Base-by-base conservation (phyloP, 1,140 invertebrate species). In the Musca vetustissima region DNA sequence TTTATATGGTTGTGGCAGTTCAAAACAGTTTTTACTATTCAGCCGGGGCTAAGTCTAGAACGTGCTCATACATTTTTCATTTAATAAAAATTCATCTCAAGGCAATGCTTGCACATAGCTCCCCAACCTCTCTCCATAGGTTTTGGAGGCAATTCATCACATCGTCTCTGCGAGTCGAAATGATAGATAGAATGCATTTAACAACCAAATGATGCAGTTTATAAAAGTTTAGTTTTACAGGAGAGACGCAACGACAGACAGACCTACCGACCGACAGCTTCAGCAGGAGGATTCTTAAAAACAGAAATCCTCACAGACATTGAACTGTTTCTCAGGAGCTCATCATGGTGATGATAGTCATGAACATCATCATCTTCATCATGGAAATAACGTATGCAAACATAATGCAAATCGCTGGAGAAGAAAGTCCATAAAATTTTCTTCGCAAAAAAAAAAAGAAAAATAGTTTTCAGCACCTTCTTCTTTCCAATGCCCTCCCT, bases 1-100 rank as follows among this genome's bases (percentile, higher is more conserved):
- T 28, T 43, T 43, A 8, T 43, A 43, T 43, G 36, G 36, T 43
- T 43, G 36, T 43, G 36, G 36, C 36, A 43, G 7, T 43, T 43
- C 36, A 11, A 13, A 43, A 43, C 36, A 9, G 36, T 43, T 43
- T n/a, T 43, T 43, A 43, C 36, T 9, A 43, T 43, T 61, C 57
- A 36, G 28, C 57, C 28, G 36, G 28, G 28, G 25, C 57, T 61
- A 61, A 61, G 57, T 36, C 57, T 61, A 4, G 57, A 61, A 61
- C 57, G 57, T 61, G 57, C 57, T 61, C 57, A 61, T 61, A 61
- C 57, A 61, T 61, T 61, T 61, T 61, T 61, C 57, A 61, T 61
- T 61, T 61, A 61, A 61, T 61, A 36, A 61, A n/a, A 61, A 61
- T 32, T 61, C 53, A 59, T 36, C 28, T 24, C 28, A 36, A 36